Percentiles rank a stretch among this genome's conserved stretches.
Conservation (phyloP, 2,888 invertebrate genomes). For the Itoplectis maculator region DNA sequence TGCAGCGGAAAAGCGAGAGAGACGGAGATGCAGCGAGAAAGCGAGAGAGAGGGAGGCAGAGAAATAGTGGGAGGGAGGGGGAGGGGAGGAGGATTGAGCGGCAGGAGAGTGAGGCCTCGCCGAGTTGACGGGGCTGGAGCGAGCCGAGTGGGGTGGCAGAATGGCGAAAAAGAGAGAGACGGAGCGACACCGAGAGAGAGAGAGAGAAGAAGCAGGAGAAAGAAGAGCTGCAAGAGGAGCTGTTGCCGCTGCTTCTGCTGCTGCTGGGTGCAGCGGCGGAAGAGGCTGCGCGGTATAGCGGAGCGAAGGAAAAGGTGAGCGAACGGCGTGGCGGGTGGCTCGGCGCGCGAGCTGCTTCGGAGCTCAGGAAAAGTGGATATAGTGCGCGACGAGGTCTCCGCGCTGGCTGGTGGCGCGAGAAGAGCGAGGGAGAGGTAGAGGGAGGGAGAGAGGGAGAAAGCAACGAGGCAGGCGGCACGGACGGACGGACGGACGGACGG, state of each 20-base stretch:
- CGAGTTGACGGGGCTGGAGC: constrained; percentile 57
- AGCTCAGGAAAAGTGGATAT: constrained; percentile 65
- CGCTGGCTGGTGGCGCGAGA: constrained; percentile 18
- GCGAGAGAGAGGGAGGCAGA: constrained; percentile 30
- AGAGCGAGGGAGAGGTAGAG: constrained; percentile 55
- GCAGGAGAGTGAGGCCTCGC: constrained; percentile 40
- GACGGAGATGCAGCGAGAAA: constrained; percentile 24
- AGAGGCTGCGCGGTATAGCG: constrained; percentile 34
- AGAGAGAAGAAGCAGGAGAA: constrained; percentile 11
- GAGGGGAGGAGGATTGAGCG: constrained; percentile 39
- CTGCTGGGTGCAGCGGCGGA: not conserved
- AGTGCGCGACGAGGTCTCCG: constrained; percentile 11
- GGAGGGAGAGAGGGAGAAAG: constrained; percentile 28
- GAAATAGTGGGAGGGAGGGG: not conserved
- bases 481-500: constrained; percentile 7
- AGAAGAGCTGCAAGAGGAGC: constrained; percentile 45
- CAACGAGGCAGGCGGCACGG: not conserved
- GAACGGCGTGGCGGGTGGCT: constrained; percentile 30
- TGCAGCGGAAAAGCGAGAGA: not conserved
- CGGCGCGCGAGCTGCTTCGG: constrained; percentile 26
- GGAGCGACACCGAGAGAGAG: constrained; percentile 17
- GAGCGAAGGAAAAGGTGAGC: constrained; percentile 61
- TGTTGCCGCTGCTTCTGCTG: too few species aligned
- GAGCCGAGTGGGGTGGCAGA: constrained; percentile 54
- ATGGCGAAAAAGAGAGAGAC: constrained; percentile 47